Evolutionary conservation across 1,140 invertebrate species (phyloP).

Genomic region (fruit fly (Drosophila melanogaster)): DNA sequence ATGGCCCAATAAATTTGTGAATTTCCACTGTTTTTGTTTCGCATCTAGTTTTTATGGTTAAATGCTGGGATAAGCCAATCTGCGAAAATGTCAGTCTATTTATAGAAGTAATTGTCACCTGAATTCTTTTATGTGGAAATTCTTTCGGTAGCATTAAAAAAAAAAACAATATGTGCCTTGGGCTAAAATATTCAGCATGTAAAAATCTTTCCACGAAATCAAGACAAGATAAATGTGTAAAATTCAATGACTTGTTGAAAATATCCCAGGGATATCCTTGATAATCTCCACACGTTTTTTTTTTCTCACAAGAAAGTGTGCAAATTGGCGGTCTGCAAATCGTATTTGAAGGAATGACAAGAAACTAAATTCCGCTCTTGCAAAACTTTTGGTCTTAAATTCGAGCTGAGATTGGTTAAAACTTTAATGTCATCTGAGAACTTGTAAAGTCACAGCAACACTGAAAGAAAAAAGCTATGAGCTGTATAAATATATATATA

Average conservation of each 20-base stretch:
- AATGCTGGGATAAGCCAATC: conserved; percentile 7
- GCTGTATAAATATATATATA: no score
- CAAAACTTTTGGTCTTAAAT: conserved; percentile 12
- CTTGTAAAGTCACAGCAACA: neutral
- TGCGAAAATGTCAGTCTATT: no score
- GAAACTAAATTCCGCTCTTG: conserved; percentile 3
- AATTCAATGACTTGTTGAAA: conserved; percentile 33
- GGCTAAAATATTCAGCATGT: conserved; percentile 26
- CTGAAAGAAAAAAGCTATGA: neutral
- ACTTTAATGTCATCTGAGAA: neutral
- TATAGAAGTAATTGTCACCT: conserved; percentile 22
- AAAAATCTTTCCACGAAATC: conserved; percentile 28
- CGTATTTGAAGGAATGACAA: conserved; percentile 9
- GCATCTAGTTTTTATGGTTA: conserved; percentile 17
- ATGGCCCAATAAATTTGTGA: conserved; percentile 29
- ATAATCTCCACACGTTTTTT: neutral
- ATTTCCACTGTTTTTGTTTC: neutral
- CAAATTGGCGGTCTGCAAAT: neutral
- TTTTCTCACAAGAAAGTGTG: neutral
- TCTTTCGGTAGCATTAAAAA: conserved; percentile 7
- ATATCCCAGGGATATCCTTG: conserved; percentile 11
- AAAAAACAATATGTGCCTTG: conserved; percentile 3
- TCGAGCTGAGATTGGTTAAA: neutral
- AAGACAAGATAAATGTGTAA: conserved; percentile 22
- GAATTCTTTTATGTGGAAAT: conserved; percentile 1